Base-by-base conservation (phyloP, 2,113 vertebrate genomes). In the Martes martes region DNA sequence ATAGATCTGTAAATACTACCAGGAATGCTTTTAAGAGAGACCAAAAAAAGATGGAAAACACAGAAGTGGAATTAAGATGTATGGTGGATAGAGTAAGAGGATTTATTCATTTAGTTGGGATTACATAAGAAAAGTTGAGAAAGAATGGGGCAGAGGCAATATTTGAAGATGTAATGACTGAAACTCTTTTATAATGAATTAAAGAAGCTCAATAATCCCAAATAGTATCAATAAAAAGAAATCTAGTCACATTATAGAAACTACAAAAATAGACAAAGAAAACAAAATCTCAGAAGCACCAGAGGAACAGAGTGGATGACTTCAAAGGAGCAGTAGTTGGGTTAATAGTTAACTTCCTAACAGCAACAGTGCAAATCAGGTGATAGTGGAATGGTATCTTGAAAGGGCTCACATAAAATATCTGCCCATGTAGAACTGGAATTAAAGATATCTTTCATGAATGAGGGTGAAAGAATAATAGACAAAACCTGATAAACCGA, bases 131-230 rank as follows among this genome's bases (percentile, higher is more conserved):
- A 95, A 81, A 71, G 24, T 39, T 91, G 11, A 42, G 55, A 88
- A 74, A 86, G 45, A 93, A 61, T 76, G 39, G 21, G 33, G 10
- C 28, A 80, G 55, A 93, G 55, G 55, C 24, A 61, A n/a, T 86
- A 74, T 59, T 69, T 94, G 59, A 95, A 90, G 74, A 59, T 81
- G 18, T n/a, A 67, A 90, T 80, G 74, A 74, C 57, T 82, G 59
- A 57, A 96, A 87, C 79, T 73, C 61, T 86, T 82, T 92, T 18
- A 95, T 42, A 81, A 93, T 81, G 47, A 85, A 65, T 90, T 65
- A 47, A 90, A 81, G 36, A 93, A 90, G 31, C 10, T 78, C 55
- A 86, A 10, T 3, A 85, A 74, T 90, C 6, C n/a, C 39, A 55
- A 39, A 24, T 61, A 61, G 23, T 31, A 61, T 73, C 78, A 78